Conservation (phyloP, 2,888 invertebrate species). For the Chorisops tibialis region DNA sequence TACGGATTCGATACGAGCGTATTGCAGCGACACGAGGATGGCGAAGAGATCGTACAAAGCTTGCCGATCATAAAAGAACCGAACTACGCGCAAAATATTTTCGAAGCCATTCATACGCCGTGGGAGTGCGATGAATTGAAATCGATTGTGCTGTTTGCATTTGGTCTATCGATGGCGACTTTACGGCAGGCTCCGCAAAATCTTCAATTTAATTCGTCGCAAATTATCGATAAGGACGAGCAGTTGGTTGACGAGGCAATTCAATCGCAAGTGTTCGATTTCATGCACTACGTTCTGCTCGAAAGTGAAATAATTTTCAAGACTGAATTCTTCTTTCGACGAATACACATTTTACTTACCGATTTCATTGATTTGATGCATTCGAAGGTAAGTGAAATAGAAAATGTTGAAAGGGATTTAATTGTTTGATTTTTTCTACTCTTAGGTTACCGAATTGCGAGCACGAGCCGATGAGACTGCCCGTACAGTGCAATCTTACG, state of each 20-base stretch:
- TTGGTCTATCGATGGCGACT: slow-evolving; percentile 66
- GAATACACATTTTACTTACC: slow-evolving; percentile 79
- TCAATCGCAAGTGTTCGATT: slow-evolving; percentile 74
- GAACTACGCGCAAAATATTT: slow-evolving; percentile 56
- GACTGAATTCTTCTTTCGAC: slow-evolving; percentile 77
- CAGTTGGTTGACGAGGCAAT: slow-evolving; percentile 73
- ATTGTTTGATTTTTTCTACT: neutral
- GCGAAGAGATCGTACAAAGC: slow-evolving; percentile 67
- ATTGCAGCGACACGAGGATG: slow-evolving; percentile 70
- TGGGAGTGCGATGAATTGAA: slow-evolving; percentile 45
- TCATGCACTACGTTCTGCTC: slow-evolving; percentile 69
- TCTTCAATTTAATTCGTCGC: slow-evolving; percentile 55
- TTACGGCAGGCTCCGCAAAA: slow-evolving; percentile 59
- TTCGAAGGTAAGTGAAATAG: slow-evolving; percentile 77
- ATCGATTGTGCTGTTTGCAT: slow-evolving; percentile 65
- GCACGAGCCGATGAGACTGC: slow-evolving; percentile 87
- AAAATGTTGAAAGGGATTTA: too few relatives aligned
- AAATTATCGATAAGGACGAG: slow-evolving; percentile 70
- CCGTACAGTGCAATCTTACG: slow-evolving; percentile 70
- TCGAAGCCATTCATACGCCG: slow-evolving; percentile 53
- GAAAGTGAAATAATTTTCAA: slow-evolving; percentile 65
- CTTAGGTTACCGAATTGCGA: slow-evolving; percentile 67
- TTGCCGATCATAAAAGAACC: slow-evolving; percentile 64
- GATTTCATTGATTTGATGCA: slow-evolving; percentile 94
- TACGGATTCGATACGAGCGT: slow-evolving; percentile 81